Evolutionary conservation across 1,140 invertebrate genomes (phyloP), one percentile per base, ranked within the genome.

Genomic region (Heliconius congener): DNA sequence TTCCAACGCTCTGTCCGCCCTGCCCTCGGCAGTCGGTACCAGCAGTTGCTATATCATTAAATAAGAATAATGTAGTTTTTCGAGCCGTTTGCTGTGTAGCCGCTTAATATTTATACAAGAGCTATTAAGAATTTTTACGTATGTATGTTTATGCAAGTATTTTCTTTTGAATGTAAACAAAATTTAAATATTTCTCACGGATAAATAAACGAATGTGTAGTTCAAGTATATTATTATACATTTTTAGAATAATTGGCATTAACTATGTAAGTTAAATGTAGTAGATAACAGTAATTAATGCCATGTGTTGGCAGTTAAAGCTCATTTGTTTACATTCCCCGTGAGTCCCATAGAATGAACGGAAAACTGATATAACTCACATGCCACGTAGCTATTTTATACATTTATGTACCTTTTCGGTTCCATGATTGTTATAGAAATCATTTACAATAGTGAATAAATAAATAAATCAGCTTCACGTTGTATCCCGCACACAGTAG

Each of bases 1-100:
- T 81, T 81, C 42, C 16, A 46, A 77, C 57, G 39, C 23, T 70
- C 79, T 81, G 84, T 79, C 81, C 87, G 85, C 87, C 82, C 79
- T 74, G 82, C 82, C 83, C 83, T 84, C 82, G 74, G 60, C 60
- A 11, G 60, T 30, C 60, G 37, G 82, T 73, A 83, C 83, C 81
- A 79, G 78, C 71, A 74, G 80, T 80, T 83, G 79, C 82, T 83
- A 73, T 81, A 84, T 82, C 82, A 82, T 83, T 82, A 80, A 86
- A 79, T 80, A 66, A 76, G 78, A 78, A 74, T 79, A 82, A 77
- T 79, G 80, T 74, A 76, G 55, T 73, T 76, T 84, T 87, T 87
- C 80, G 81, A 86, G 83, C 79, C 82, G 87, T 84, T 88, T 87
- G 82, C 82, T 76, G 83, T 88, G 81, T 84, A 88, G 87, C 81